phyloP scores from a whole-genome alignment of 2,888 invertebrate genomes.

The Chalcis sispes region DNA sequence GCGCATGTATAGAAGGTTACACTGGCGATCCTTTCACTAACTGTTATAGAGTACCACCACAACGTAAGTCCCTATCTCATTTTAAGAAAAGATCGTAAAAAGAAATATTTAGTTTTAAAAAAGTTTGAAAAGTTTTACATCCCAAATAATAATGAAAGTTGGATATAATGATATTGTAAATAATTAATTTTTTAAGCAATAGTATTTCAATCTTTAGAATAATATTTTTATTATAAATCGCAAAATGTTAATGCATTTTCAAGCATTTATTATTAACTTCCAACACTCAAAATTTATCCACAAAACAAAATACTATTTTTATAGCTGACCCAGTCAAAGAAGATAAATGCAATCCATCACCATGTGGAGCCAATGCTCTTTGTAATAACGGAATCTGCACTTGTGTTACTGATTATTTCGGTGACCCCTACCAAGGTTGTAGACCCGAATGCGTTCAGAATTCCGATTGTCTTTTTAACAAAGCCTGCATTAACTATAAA shows the following conservation, averaged over 20 bases:
- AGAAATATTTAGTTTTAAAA: too few relatives aligned
- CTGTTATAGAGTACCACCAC: slow-evolving; percentile 61
- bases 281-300: background rate
- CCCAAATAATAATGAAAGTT: too few relatives aligned
- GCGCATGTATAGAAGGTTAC: slow-evolving; percentile 83
- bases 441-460: slow-evolving; percentile 89
- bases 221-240: background rate
- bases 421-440: slow-evolving; percentile 80
- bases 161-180: too few relatives aligned
- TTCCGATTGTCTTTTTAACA: slow-evolving; percentile 85
- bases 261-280: too few relatives aligned
- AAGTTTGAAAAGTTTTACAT: too few relatives aligned
- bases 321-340: slow-evolving; percentile 65
- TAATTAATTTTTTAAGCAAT: background rate
- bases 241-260: background rate
- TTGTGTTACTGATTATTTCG: slow-evolving; percentile 74
- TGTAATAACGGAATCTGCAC: slow-evolving; percentile 77
- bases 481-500: slow-evolving; percentile 87
- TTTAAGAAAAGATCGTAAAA: too few relatives aligned
- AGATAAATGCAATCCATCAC: slow-evolving; percentile 82
- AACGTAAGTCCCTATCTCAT: slow-evolving; percentile 51
- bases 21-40: slow-evolving; percentile 85
- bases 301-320: slow-evolving; percentile 36
- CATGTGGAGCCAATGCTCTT: slow-evolving; percentile 87
- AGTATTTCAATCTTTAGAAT: background rate